Base-by-base conservation (phyloP, 1,140 invertebrate genomes). In the Matsumurasca onukii region DNA sequence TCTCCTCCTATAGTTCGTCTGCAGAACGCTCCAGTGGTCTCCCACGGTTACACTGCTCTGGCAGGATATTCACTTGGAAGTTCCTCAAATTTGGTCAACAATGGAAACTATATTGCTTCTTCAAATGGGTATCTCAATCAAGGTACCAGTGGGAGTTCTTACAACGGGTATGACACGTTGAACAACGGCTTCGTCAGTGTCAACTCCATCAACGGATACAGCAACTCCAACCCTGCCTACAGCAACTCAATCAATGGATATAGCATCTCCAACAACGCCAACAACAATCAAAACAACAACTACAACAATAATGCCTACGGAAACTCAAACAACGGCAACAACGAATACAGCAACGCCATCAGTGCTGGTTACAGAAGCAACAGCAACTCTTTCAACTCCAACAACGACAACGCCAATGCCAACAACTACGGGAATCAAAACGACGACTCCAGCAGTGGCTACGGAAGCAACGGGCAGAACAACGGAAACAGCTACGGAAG, bases 1-100 rank as follows among this genome's bases (percentile, higher is more conserved):
- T 65, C 72, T 24, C 67, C 70, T 20, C 71, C 77, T 30, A 75
- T 77, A 25, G 67, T 76, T n/a, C n/a, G n/a, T n/a, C n/a, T n/a
- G n/a, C n/a, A n/a, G 17, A 76, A 75, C 0, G 76, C 77, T 29
- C 74, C 55, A 3, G 68, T 68, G 3, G 70, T 76, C 31, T 74
- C 76, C 31, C 62, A 74, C 22, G 77, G 76, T 0, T 75, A 75
- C 49, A 27, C 59, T 22, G 34, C 34, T 39, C 17, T n/a, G n/a
- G 17, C 34, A 17, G 34, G 5, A 39, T 17, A 39, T n/a, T n/a
- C n/a, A n/a, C n/a, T n/a, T n/a, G n/a, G n/a, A n/a, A n/a, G n/a
- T n/a, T n/a, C n/a, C n/a, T n/a, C n/a, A n/a, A n/a, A n/a, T n/a
- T n/a, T n/a, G n/a, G n/a, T n/a, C n/a, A n/a, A n/a, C n/a, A n/a